Percentiles rank a stretch among this genome's conserved stretches.
Conservation (phyloP, 1,140 invertebrate genomes). For the Dufourea novaeangliae region DNA sequence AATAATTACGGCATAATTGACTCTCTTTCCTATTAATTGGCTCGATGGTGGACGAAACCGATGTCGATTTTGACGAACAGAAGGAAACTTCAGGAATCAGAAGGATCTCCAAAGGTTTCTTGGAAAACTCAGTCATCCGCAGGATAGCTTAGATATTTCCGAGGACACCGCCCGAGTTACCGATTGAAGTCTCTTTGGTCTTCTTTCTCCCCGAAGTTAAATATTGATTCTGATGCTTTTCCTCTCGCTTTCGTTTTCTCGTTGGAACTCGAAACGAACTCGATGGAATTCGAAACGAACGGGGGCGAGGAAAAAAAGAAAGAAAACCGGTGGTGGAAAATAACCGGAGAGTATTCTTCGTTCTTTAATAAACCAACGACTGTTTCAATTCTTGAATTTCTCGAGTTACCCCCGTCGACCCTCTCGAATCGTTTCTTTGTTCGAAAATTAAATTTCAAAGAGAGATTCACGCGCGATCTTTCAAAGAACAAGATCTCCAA, state of each 20-base stretch:
- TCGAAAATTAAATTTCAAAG: background rate
- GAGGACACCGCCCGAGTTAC: background rate
- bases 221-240: background rate
- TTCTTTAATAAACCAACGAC: too few species aligned
- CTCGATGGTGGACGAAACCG: background rate
- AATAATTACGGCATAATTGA: background rate
- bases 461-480: background rate
- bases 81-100: background rate
- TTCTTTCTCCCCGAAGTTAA: background rate
- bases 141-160: background rate
- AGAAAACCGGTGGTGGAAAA: too few species aligned
- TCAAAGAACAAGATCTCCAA: too few species aligned
- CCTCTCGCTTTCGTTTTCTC: background rate
- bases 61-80: background rate
- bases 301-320: too few species aligned
- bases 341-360: too few species aligned
- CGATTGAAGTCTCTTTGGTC: background rate
- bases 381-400: background rate
- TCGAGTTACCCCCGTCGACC: too few species aligned
- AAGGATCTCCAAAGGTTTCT: background rate
- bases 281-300: too few species aligned
- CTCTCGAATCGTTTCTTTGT: background rate
- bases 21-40: background rate
- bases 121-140: background rate
- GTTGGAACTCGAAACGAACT: background rate